Base-by-base conservation (phyloP, 2,113 vertebrate species). In the Mohoua ochrocephala region DNA sequence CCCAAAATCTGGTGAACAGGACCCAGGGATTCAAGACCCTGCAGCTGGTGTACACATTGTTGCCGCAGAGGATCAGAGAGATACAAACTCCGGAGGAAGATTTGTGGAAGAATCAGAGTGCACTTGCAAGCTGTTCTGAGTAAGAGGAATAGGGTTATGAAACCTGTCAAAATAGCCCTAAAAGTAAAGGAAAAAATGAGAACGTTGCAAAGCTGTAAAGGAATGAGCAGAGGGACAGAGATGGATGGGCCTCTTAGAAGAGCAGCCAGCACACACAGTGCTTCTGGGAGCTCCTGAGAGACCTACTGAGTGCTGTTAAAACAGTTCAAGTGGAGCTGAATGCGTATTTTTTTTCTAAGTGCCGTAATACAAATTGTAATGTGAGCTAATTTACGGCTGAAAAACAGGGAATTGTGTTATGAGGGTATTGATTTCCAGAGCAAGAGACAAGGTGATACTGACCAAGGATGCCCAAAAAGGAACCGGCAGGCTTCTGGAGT, bases 221-320 rank as follows among this genome's bases (percentile, higher is more conserved):
- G 76, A 93, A 91, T 44, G 69, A 95, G 80, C 83, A 49, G 93
- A 64, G 65, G 64, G 80, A 95, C 86, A 81, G 76, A 93, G 93
- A 95, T 93, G 73, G 76, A 97, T 97, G 86, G 83, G 60, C 83
- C 76, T 97, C 89, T 96, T 91, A 91, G 89, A 95, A 96, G 94
- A 81, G 65, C 60, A 92, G 60, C 68, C 86, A 92, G 91, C 31
- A 71, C 86, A 93, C 73, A 63, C 80, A 41, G 80, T 75, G 89
- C 89, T 95, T 93, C 73, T 95, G 83, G 68, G 86, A 95, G 84
- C 86, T 91, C 93, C 95, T 91, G 86, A 59, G 95, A 95, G 86
- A 95, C 89, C n/a, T 35, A 67, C 80, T 92, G 89, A 97, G 95
- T 91, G 86, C 94, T 93, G 86, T 52, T 95, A 92, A 91, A 95